phyloP scores from a whole-genome alignment of 1,140 invertebrate genomes.

The Pararge aegeria region DNA sequence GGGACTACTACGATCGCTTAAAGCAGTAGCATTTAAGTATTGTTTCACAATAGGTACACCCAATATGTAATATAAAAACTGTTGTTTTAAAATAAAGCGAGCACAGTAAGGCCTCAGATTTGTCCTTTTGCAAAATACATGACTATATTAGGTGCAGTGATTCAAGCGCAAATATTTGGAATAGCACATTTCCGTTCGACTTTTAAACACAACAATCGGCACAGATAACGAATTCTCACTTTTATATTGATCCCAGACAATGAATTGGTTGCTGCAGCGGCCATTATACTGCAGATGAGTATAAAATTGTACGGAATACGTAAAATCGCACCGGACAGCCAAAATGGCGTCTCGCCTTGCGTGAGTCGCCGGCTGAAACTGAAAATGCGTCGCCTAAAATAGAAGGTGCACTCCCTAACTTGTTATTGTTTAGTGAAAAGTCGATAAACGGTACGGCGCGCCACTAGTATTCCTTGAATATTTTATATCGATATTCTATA shows the following conservation, averaged over 20 bases:
- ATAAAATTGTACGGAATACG: conserved; percentile 26
- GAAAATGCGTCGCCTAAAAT: conserved; percentile 71
- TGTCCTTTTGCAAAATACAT: conserved; percentile 19
- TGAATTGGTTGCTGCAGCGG: conserved; percentile 42
- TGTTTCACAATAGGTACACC: no score
- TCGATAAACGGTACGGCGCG: conserved; percentile 5
- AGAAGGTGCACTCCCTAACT: conserved; percentile 55
- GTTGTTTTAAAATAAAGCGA: no score
- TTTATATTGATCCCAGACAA: conserved; percentile 71
- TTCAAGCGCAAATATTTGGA: conserved; percentile 8
- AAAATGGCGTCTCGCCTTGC: conserved; percentile 53
- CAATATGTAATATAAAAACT: no score
- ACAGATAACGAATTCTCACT: conserved; percentile 45
- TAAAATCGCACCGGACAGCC: conserved; percentile 21
- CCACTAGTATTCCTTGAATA: no score
- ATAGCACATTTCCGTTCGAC: background rate
- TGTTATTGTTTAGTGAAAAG: conserved; percentile 18
- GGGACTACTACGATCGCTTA: no score
- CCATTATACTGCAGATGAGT: conserved; percentile 39
- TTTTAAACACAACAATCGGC: background rate
- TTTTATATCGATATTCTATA: no score
- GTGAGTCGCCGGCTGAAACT: conserved; percentile 61
- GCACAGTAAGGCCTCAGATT: background rate
- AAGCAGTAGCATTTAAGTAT: no score
- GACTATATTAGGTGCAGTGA: conserved; percentile 20